Base-by-base conservation (phyloP, 2,888 invertebrate genomes). In the Aethes cnicana region DNA sequence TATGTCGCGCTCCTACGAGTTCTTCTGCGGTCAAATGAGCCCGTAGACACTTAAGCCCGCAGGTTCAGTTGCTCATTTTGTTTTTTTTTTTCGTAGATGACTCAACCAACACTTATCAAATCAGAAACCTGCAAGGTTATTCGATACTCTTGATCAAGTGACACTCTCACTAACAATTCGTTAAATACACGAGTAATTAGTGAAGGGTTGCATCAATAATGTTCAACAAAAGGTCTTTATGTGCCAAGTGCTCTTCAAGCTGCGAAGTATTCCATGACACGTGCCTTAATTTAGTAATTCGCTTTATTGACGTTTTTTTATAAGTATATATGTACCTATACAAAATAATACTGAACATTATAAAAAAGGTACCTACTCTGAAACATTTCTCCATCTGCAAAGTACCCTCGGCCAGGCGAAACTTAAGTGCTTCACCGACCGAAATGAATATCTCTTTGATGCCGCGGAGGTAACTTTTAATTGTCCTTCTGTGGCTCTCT, bases 381-480 rank as follows among this genome's bases (percentile, higher is more conserved):
- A n/a, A n/a, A n/a, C n/a, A n/a, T n/a, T n/a, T n/a, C n/a, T 9
- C n/a, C 20, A 21, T n/a, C 30, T 18, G 20, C 26, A 16, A 16
- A 30, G 33, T n/a, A 20, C 43, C 26, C 39, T 18, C 50, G 59
- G 43, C 55, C 16, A 2, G 4, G 18, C 39, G 39, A 54, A 59
- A 61, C 65, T 72, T 69, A 66, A 64, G 50, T 64, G 70, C 62
- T 66, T 67, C 66, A 69, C 72, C 57, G 66, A 74, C 76, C 81
- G 69, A 62, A 65, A 72, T 71, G 70, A 80, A 60, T 54, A 53
- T 54, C 61, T 44, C 79, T 80, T 81, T 78, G 77, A 74, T 62
- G 62, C 54, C 47, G 56, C 66, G 59, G 61, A 68, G 64, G 68
- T 68, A 79, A 83, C 73, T 82, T 84, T 80, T 83, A 83, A 84